Conservation (phyloP, 1,140 invertebrate species). For the Drosophila virilis region DNA sequence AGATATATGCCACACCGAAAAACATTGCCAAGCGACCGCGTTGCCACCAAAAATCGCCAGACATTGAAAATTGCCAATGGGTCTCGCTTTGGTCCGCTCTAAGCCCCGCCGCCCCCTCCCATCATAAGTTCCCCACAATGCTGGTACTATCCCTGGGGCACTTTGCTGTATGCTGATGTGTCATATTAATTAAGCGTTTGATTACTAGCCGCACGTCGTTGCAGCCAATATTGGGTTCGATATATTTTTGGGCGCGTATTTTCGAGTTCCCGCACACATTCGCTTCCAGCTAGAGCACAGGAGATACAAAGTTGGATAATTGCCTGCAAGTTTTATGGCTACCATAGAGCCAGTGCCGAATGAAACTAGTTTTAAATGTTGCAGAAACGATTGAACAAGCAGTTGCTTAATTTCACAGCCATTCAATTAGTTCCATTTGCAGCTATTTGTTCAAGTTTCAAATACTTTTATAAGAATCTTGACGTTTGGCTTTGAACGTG, state of each 20-base stretch:
- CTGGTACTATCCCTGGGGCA: constrained; percentile 6
- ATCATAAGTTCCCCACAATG: constrained; percentile 4
- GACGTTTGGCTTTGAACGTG: neutral
- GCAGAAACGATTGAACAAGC: constrained; percentile 26
- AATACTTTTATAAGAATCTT: neutral
- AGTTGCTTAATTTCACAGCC: neutral
- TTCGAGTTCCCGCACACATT: constrained; percentile 10
- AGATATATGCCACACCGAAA: constrained; percentile 73
- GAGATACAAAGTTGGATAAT: constrained; percentile 52
- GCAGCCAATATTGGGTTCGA: constrained; percentile 33
- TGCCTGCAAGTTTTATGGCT: constrained; percentile 71
- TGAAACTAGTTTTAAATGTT: constrained; percentile 29
- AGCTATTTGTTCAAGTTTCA: neutral
- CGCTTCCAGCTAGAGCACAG: constrained; percentile 12
- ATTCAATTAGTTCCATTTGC: constrained; percentile 22
- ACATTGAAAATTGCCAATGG: constrained; percentile 41
- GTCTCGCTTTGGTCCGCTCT: neutral
- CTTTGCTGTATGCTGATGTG: constrained; percentile 47
- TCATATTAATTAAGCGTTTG: constrained; percentile 81
- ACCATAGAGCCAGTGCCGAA: constrained; percentile 33
- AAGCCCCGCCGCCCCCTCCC: neutral
- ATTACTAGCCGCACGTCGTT: constrained; percentile 54
- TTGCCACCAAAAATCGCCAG: constrained; percentile 64
- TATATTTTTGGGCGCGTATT: constrained; percentile 36
- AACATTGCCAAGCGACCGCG: constrained; percentile 53